phyloP scores from a whole-genome alignment of 2,888 invertebrate genomes.

The Synergus japonicus region DNA sequence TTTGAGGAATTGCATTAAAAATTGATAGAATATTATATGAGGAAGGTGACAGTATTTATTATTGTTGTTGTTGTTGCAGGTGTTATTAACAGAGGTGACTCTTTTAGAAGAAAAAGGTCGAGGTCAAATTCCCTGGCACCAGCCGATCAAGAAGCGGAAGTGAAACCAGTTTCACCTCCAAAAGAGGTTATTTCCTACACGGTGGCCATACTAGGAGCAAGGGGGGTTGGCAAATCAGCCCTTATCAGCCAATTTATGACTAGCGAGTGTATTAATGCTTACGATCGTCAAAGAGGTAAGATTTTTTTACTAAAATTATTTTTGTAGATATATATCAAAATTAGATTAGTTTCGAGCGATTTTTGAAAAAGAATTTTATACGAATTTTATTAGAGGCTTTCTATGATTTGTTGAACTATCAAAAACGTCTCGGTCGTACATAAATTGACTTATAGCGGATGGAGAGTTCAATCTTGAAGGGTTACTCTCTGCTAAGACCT shows the following conservation, averaged over 20 bases:
- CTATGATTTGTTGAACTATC: neutral
- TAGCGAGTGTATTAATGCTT: slow-evolving; percentile 95
- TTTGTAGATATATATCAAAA: too few relatives aligned
- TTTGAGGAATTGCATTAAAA: too few relatives aligned
- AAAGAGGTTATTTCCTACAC: slow-evolving; percentile 79
- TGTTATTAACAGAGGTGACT: slow-evolving; percentile 95
- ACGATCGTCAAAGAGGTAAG: slow-evolving; percentile 90
- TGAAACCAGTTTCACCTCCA: slow-evolving; percentile 69
- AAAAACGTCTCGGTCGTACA: neutral
- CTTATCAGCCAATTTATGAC: slow-evolving; percentile 88
- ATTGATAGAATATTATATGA: too few relatives aligned
- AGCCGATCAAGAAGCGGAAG: slow-evolving; percentile 64
- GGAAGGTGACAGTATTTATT: neutral
- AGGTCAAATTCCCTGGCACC: slow-evolving; percentile 90
- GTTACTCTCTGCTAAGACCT: slow-evolving; percentile 7
- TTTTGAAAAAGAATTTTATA: neutral
- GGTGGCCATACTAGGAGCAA: slow-evolving; percentile 81
- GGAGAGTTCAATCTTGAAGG: slow-evolving; percentile 24
- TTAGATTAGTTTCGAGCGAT: neutral
- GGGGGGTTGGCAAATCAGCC: slow-evolving; percentile 81
- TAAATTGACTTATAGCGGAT: slow-evolving; percentile 11
- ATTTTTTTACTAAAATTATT: neutral
- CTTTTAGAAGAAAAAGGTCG: slow-evolving; percentile 90
- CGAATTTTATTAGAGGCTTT: neutral
- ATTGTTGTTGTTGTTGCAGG: slow-evolving; percentile 80